phyloP scores from a whole-genome alignment of 2,888 invertebrate genomes.

The Protophormia terraenovae region DNA sequence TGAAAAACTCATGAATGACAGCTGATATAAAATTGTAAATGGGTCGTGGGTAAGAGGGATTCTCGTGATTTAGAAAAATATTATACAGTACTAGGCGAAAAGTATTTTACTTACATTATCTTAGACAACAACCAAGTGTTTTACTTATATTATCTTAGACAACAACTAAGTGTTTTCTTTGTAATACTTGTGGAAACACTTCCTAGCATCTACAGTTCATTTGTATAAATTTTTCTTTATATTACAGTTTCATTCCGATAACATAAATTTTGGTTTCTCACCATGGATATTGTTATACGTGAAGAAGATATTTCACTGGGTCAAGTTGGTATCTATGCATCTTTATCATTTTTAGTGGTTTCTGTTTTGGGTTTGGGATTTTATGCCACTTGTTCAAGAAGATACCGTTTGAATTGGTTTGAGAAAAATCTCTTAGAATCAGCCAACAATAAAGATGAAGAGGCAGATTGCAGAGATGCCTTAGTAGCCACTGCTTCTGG shows the following conservation, averaged over 20 bases:
- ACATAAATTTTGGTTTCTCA: neutral
- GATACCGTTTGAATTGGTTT: constrained; percentile 84
- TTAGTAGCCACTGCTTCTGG: constrained; percentile 79
- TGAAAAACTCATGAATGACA: neutral
- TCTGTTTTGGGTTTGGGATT: constrained; percentile 81
- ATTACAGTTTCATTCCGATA: neutral
- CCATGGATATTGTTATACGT: constrained; percentile 80
- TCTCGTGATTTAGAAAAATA: too few relatives aligned
- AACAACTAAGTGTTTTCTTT: neutral
- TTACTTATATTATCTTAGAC: neutral
- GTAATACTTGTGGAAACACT: neutral
- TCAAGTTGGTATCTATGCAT: constrained; percentile 82
- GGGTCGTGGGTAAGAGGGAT: neutral
- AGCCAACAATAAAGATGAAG: constrained; percentile 80
- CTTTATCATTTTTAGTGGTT: constrained; percentile 82
- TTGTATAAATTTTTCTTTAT: neutral
- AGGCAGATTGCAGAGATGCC: constrained; percentile 82
- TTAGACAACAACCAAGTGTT: neutral
- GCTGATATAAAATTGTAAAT: too few relatives aligned
- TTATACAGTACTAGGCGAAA: too few relatives aligned
- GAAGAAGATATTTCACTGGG: constrained; percentile 80
- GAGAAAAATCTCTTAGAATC: constrained; percentile 83
- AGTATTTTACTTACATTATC: neutral
- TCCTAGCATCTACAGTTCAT: constrained; percentile 44
- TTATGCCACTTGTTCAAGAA: constrained; percentile 83